A percentile compares a stretch with the other conserved stretches of the same genome.
phyloP scores from a whole-genome alignment of 92 coral and sea anemone species.

The Metridium senile region DNA sequence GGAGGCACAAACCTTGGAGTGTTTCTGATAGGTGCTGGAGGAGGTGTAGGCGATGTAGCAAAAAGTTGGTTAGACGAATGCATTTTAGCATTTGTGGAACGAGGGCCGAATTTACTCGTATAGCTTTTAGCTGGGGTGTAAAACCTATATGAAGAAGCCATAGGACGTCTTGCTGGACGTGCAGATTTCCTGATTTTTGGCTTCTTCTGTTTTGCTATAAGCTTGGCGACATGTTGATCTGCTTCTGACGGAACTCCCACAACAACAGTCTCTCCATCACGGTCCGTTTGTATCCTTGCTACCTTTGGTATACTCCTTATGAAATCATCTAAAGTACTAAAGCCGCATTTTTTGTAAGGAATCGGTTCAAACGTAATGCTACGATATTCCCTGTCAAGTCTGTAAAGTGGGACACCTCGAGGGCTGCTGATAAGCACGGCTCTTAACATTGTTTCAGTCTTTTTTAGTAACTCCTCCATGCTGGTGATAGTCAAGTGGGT shows the following conservation, averaged over 20 bases:
- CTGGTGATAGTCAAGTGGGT: background rate
- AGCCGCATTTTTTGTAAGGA: slow-evolving; percentile 76
- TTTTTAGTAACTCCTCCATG: slow-evolving; percentile 67
- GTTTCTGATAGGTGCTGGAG: background rate
- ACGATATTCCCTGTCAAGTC: slow-evolving; percentile 73
- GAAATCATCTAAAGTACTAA: slow-evolving; percentile 63
- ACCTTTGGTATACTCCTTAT: slow-evolving; percentile 83
- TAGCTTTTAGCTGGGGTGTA: slow-evolving; percentile 5
- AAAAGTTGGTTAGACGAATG: background rate
- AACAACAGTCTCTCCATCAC: slow-evolving; percentile 75
- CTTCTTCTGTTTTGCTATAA: slow-evolving; percentile 90
- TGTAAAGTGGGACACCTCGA: slow-evolving; percentile 75
- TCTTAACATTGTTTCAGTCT: slow-evolving; percentile 87
- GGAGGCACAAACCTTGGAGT: slow-evolving; percentile 66
- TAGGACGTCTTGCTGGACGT: slow-evolving; percentile 51
- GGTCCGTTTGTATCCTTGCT: slow-evolving; percentile 64
- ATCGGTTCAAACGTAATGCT: slow-evolving; percentile 65
- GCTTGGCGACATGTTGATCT: slow-evolving; percentile 90
- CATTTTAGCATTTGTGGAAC: slow-evolving; percentile 3
- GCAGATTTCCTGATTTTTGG: slow-evolving; percentile 76
- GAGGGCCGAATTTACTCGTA: slow-evolving; percentile 32
- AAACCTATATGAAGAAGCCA: background rate
- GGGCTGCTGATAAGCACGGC: slow-evolving; percentile 96
- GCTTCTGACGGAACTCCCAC: slow-evolving; percentile 84
- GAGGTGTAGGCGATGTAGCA: background rate